Evolutionary conservation across 35 echinoderm and acorn worm species (phyloP).

Genomic region (Lytechinus pictus): DNA sequence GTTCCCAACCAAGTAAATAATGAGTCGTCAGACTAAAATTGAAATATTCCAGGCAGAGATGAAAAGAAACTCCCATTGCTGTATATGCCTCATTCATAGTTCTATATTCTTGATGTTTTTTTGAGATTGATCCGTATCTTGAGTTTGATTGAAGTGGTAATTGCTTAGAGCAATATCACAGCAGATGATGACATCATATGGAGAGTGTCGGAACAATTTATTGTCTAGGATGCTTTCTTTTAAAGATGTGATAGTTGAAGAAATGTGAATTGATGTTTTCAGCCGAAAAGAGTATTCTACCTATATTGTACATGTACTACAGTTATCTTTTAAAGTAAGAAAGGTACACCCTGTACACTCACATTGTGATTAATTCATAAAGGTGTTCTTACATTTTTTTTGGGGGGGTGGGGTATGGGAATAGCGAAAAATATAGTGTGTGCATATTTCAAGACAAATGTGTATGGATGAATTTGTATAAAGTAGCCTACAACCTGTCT

Average conservation of each 20-base stretch:
- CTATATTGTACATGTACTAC: no score
- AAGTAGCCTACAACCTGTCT: no score
- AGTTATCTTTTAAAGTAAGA: no score
- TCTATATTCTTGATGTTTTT: not conserved
- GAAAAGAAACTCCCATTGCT: not conserved
- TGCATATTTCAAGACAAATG: no score
- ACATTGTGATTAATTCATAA: no score
- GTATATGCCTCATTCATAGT: not conserved
- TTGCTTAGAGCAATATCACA: not conserved
- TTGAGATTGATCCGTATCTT: not conserved
- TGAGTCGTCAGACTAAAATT: not conserved
- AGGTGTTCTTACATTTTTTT: no score
- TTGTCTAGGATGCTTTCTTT: not conserved
- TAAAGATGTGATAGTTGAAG: not conserved
- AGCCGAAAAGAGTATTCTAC: no score
- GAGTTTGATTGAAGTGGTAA: not conserved
- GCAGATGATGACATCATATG: not conserved
- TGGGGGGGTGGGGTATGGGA: no score
- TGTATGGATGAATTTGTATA: no score
- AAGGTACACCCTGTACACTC: no score
- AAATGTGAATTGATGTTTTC: not conserved
- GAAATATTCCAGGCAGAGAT: not conserved
- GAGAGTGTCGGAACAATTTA: not conserved
- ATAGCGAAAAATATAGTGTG: no score
- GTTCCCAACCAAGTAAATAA: no score